Conservation (phyloP, 2,113 vertebrate species). For the Gadus chalcogrammus region DNA sequence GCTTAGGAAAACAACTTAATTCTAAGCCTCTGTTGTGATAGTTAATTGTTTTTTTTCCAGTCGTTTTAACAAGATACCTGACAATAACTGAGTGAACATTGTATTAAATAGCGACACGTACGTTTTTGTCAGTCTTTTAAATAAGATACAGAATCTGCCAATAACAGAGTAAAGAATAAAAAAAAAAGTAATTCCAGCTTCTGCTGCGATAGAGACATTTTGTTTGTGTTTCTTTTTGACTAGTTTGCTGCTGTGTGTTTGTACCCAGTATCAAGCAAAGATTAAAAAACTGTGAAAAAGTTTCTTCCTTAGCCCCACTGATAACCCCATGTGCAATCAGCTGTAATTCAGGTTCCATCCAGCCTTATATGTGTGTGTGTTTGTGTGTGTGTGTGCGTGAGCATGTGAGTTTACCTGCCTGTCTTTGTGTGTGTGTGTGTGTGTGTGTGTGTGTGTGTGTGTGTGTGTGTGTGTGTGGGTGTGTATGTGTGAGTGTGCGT, state of each 20-base stretch:
- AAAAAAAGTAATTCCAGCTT: no score
- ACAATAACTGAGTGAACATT: no score
- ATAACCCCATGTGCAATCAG: constrained; percentile 45
- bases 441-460: not conserved
- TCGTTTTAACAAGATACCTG: constrained; percentile 6
- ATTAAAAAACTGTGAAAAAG: constrained; percentile 35
- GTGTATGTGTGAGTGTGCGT: not conserved
- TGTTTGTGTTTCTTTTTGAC: not conserved
- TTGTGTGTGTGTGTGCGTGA: not conserved
- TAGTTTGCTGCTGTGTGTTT: constrained; percentile 37
- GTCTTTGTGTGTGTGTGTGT: not conserved
- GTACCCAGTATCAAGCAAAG: constrained; percentile 44
- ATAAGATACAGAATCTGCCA: no score
- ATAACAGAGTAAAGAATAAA: no score
- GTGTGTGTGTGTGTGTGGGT: constrained; percentile 2
- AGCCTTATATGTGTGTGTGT: constrained; percentile 10
- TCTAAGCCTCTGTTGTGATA: not conserved
- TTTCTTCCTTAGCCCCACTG: constrained; percentile 43
- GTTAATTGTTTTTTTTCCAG: constrained; percentile 40
- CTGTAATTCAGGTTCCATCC: constrained; percentile 51
- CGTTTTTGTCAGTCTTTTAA: no score
- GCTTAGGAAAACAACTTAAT: no score
- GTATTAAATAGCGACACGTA: no score
- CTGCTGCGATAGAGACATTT: no score
- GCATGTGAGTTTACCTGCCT: not conserved